Conservation (phyloP, 2,113 vertebrate species). For the Damaliscus lunatus region DNA sequence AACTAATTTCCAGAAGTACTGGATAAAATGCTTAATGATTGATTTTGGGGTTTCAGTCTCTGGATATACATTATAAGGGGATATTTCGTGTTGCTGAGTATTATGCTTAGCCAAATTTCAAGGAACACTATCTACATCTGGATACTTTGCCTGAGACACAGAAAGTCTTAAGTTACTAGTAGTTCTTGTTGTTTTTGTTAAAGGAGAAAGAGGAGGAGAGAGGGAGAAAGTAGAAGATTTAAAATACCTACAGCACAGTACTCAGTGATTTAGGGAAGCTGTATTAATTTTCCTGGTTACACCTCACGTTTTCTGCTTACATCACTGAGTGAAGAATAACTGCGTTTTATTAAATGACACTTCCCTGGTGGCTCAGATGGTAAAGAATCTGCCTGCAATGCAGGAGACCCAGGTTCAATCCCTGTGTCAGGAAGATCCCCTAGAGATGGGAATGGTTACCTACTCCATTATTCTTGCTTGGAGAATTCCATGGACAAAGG, state of each 20-base stretch:
- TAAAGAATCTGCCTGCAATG: background rate
- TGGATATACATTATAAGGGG: background rate
- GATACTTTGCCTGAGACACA: background rate
- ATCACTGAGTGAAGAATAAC: background rate
- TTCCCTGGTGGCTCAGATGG: background rate
- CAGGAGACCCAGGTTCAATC: background rate
- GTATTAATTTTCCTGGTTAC: background rate
- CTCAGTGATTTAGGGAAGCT: background rate
- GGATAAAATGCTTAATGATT: background rate
- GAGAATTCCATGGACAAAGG: background rate
- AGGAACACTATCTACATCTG: background rate
- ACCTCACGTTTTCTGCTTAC: background rate
- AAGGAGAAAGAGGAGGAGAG: background rate
- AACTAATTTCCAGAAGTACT: background rate
- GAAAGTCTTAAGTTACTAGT: background rate
- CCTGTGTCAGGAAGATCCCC: background rate
- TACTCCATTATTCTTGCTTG: background rate
- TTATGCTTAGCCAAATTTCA: background rate
- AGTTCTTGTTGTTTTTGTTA: background rate
- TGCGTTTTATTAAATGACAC: background rate
- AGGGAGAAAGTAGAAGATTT: background rate
- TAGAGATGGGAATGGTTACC: background rate
- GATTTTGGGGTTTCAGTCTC: background rate
- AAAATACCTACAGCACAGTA: background rate
- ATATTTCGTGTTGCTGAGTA: background rate